Base-by-base conservation (phyloP, 2,797 vertebrate genomes). In the Melanotaenia parkinsoni region DNA sequence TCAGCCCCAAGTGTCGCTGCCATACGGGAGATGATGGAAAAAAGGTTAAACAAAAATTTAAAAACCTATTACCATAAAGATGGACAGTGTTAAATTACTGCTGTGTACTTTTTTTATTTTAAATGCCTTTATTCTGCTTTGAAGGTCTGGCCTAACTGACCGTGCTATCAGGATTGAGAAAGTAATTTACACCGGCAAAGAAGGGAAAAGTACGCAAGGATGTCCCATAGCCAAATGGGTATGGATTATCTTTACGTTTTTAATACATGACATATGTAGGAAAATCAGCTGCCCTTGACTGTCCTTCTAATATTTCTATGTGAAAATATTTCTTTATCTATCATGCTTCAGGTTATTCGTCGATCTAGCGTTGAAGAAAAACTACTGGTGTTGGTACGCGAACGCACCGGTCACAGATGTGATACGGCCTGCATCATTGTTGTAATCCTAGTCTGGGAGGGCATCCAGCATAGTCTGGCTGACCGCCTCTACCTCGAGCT, bases 181-280 rank as follows among this genome's bases (percentile, higher is more conserved):
- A 92, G 95, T 99, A 76, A 73, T 98, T 88, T 99, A 98, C 91
- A 99, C 98, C 79, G 98, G 98, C 83, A 99, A 98, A 91, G 98
- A 99, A 94, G 98, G 98, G 79, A 99, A 98, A 91, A 99, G 98
- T 88, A 97, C 96, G 85, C 97, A 98, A 91, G 98, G 98, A 77
- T 99, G 98, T 85, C 98, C 98, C 67, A 98, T 99, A 90, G 98
- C 98, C 67, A 99, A 99, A 96, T 99, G 98, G 98, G 98, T 99
- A 95, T 95, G 95, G 72, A 38, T 20, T 0, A 16, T 63, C 80
- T 70, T 70, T 57, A 3, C 20, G 33, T 63, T 53, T 35, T 0
- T 38, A 59, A 67, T 54, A 4, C 7, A 33, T 33, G 32, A 33
- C 32, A 76, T 37, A 53, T 67, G 2, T 45, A n/a, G 6, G 7